phyloP scores from a whole-genome alignment of 2,888 invertebrate genomes.

The Tetrapedia diversipes region DNA sequence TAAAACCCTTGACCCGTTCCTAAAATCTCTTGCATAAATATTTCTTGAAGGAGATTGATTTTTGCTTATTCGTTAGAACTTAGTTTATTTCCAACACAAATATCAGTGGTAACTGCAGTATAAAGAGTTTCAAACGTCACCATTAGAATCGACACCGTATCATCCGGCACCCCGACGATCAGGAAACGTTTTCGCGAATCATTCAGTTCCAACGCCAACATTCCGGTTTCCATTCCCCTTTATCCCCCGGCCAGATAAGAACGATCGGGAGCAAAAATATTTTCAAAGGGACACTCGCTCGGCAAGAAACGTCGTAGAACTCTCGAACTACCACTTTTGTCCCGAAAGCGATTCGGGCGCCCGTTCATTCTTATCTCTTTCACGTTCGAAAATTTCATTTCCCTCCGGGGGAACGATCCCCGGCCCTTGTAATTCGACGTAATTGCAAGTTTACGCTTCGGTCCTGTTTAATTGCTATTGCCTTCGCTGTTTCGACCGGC shows the following conservation, averaged over 20 bases:
- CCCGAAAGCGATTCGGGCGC: not conserved
- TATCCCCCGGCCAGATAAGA: not conserved
- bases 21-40: too few species aligned
- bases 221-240: not conserved
- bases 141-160: too few species aligned
- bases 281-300: slow-evolving; percentile 1
- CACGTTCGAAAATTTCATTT: slow-evolving; percentile 26
- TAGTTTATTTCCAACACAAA: too few species aligned
- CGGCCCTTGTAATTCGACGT: slow-evolving; percentile 8
- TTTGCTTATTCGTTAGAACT: too few species aligned
- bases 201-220: not conserved
- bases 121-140: too few species aligned
- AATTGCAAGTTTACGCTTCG: slow-evolving; percentile 15
- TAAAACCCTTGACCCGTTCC: too few species aligned
- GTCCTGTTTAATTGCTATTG: slow-evolving; percentile 13
- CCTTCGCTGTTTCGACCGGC: slow-evolving; percentile 1
- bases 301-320: slow-evolving; percentile 7
- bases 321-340: slow-evolving; percentile 25
- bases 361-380: slow-evolving; percentile 36
- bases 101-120: too few species aligned
- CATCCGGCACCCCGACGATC: too few species aligned
- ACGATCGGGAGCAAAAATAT: slow-evolving; percentile 8
- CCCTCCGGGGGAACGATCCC: not conserved
- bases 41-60: too few species aligned
- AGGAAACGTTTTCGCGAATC: not conserved